Percentiles rank a stretch among this genome's conserved stretches.
phyloP scores from a whole-genome alignment of 2,113 vertebrate genomes.

The Nannospalax galili region DNA sequence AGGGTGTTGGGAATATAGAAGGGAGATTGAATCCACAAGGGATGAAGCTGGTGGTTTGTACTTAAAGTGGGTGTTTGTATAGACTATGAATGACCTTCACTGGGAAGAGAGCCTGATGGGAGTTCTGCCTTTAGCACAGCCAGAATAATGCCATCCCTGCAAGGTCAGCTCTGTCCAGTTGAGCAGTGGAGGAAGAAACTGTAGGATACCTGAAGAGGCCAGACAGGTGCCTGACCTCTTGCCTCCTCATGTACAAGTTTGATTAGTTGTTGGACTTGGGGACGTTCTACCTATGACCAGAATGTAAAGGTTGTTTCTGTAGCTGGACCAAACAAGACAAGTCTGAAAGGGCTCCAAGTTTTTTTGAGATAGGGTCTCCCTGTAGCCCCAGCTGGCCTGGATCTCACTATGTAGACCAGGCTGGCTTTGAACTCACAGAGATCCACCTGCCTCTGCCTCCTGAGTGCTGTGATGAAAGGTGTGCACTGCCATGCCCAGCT shows the following conservation, averaged over 20 bases:
- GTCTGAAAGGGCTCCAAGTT: too few relatives aligned
- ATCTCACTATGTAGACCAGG: too few relatives aligned
- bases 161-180: background rate
- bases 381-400: too few relatives aligned
- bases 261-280: background rate
- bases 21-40: background rate
- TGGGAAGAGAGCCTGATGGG: background rate
- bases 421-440: too few relatives aligned
- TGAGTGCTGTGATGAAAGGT: too few relatives aligned
- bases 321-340: constrained; percentile 4
- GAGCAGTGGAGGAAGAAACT: background rate
- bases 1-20: background rate
- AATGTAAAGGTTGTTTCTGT: constrained; percentile 23
- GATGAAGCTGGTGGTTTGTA: background rate
- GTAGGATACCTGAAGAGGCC: background rate
- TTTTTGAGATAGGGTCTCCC: too few relatives aligned
- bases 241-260: background rate
- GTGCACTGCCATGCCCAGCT: too few relatives aligned
- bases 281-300: background rate
- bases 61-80: background rate
- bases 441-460: too few relatives aligned
- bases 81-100: background rate
- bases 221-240: background rate
- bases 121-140: background rate
- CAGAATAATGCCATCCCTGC: background rate